phyloP scores from a whole-genome alignment of 2,888 invertebrate species.

The Danaus chrysippus region DNA sequence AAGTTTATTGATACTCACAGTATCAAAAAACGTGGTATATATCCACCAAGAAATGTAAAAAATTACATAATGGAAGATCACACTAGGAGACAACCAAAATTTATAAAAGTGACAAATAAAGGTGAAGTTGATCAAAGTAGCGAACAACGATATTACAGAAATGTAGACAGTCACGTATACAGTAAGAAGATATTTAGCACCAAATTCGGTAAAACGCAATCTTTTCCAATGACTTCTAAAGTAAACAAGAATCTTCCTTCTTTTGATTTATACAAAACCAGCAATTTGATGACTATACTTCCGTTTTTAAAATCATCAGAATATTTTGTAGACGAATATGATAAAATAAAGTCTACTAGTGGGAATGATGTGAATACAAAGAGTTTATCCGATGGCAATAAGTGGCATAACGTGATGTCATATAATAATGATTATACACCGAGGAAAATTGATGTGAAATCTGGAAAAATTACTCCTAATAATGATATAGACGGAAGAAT shows the following conservation, averaged over 20 bases:
- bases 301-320: constrained; percentile 62
- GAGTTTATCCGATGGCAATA: constrained; percentile 51
- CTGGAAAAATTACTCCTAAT: constrained; percentile 29
- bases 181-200: constrained; percentile 35
- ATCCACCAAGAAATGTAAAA: constrained; percentile 58
- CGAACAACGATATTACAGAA: constrained; percentile 49
- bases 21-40: constrained; percentile 41
- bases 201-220: constrained; percentile 32
- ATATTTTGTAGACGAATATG: constrained; percentile 44
- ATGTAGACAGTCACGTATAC: constrained; percentile 35
- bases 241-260: constrained; percentile 33
- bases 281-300: constrained; percentile 47
- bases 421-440: constrained; percentile 61
- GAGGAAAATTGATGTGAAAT: constrained; percentile 46
- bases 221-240: constrained; percentile 32
- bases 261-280: constrained; percentile 37
- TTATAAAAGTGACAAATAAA: constrained; percentile 56
- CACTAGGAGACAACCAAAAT: constrained; percentile 45
- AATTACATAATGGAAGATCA: constrained; percentile 52
- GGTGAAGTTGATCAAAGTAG: constrained; percentile 40
- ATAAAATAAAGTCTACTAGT: constrained; percentile 32
- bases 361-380: constrained; percentile 48
- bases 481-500: constrained; percentile 38
- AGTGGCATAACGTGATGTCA: constrained; percentile 67
- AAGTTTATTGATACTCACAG: constrained; percentile 45